Evolutionary conservation across 2,888 invertebrate species (phyloP).

Genomic region (Dryomyza anilis): DNA sequence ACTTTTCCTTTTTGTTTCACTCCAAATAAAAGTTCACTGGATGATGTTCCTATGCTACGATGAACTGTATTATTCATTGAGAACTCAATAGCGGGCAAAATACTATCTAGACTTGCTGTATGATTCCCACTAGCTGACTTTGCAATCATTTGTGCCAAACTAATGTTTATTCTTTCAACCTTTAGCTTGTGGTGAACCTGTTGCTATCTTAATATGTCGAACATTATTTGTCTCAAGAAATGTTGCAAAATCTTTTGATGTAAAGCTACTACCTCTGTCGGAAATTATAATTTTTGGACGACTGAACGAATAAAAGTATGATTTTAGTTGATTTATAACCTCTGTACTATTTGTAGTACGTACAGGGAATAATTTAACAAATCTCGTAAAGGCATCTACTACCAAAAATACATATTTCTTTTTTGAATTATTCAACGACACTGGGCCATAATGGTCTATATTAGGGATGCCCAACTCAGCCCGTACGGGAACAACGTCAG

Average conservation of each 20-base stretch:
- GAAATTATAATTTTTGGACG: background rate
- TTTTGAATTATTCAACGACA: constrained; percentile 32
- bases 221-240: background rate
- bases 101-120: background rate
- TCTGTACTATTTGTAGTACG: background rate
- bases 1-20: background rate
- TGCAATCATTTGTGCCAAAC: background rate
- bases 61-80: background rate
- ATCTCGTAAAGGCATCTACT: constrained; percentile 39
- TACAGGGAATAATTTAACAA: background rate
- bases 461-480: too few relatives aligned
- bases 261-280: background rate
- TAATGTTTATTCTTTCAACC: background rate
- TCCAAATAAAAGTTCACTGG: background rate
- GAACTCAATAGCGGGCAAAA: background rate
- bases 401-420: constrained; percentile 43
- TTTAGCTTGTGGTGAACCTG: background rate
- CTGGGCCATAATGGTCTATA: constrained; percentile 46
- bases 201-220: background rate
- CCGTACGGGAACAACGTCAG: too few relatives aligned
- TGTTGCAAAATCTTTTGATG: background rate
- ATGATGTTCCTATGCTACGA: background rate
- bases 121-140: background rate
- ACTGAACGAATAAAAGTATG: background rate
- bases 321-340: constrained; percentile 19